Percentiles rank a stretch among this genome's conserved stretches.
Conservation (phyloP, 2,113 vertebrate species). For the Tringa solitaria region DNA sequence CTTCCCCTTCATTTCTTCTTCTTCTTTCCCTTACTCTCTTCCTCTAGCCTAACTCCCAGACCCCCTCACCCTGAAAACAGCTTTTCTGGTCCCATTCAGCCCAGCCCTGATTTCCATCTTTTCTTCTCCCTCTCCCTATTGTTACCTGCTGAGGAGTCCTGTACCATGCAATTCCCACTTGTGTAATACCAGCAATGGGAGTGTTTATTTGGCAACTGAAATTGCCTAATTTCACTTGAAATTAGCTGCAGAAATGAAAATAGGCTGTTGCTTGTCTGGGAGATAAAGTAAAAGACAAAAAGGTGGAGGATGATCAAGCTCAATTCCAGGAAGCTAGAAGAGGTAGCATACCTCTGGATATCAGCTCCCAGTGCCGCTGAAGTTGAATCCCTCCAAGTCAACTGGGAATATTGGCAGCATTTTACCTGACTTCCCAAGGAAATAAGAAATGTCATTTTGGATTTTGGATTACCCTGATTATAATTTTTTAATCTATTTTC, state of each 20-base stretch:
- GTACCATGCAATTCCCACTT: not conserved
- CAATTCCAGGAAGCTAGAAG: not conserved
- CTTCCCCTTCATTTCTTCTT: not conserved
- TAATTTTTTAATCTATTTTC: not conserved
- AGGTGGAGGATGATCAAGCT: not conserved
- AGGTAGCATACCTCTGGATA: not conserved
- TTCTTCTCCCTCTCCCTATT: not conserved
- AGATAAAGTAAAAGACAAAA: not conserved
- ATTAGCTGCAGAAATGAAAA: not conserved
- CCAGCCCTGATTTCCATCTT: not conserved
- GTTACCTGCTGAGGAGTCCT: not conserved
- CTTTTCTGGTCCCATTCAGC: not conserved
- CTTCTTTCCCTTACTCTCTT: not conserved
- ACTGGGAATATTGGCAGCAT: not conserved
- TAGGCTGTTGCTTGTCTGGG: not conserved
- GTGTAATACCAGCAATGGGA: not conserved
- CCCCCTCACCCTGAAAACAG: not conserved
- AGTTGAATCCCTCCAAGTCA: not conserved
- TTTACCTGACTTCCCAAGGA: not conserved
- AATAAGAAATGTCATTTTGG: not conserved
- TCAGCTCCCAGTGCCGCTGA: not conserved
- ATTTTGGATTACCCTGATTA: not conserved
- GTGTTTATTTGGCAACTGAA: not conserved
- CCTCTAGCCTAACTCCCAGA: not conserved
- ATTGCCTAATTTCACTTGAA: too few species aligned